phyloP scores from a whole-genome alignment of 2,797 vertebrate genomes.

The Hyperoplus immaculatus region DNA sequence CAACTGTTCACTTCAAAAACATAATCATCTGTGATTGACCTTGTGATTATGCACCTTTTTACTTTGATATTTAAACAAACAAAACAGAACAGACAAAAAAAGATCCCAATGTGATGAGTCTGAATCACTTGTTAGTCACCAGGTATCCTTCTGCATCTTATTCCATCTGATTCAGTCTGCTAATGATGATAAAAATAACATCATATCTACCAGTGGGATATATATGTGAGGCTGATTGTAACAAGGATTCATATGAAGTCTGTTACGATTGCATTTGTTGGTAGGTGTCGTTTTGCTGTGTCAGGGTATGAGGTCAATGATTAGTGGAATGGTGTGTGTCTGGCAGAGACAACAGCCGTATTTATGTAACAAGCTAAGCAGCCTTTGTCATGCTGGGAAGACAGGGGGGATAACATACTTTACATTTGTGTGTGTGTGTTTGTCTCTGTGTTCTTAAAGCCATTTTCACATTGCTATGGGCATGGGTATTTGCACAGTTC shows the following conservation, averaged over 20 bases:
- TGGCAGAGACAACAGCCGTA: conserved; percentile 24
- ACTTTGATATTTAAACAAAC: conserved; percentile 48
- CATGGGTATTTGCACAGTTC: conserved; percentile 35
- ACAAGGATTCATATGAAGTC: background rate
- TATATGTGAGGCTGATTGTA: conserved; percentile 25
- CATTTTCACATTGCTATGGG: background rate
- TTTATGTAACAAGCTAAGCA: conserved; percentile 29
- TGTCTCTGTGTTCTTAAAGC: background rate
- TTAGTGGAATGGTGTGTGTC: conserved; percentile 30
- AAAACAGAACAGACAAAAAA: conserved; percentile 3
- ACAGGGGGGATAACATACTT: conserved; percentile 25
- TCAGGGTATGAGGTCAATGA: conserved; percentile 11
- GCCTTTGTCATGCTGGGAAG: conserved; percentile 20
- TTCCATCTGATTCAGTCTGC: conserved; percentile 54
- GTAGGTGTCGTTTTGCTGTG: conserved; percentile 22
- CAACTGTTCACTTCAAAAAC: conserved; percentile 27
- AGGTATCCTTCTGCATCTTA: conserved; percentile 42
- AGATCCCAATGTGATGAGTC: conserved; percentile 26
- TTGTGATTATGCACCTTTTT: conserved; percentile 28
- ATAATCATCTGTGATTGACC: conserved; percentile 37
- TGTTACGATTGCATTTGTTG: conserved; percentile 17
- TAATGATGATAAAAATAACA: conserved; percentile 53
- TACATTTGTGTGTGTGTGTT: conserved; percentile 4
- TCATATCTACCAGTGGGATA: conserved; percentile 49
- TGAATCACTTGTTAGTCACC: conserved; percentile 64